A percentile compares a stretch with the other conserved stretches of the same genome.
Conservation (phyloP, 2,113 vertebrate genomes). For the Salvelinus alpinus region DNA sequence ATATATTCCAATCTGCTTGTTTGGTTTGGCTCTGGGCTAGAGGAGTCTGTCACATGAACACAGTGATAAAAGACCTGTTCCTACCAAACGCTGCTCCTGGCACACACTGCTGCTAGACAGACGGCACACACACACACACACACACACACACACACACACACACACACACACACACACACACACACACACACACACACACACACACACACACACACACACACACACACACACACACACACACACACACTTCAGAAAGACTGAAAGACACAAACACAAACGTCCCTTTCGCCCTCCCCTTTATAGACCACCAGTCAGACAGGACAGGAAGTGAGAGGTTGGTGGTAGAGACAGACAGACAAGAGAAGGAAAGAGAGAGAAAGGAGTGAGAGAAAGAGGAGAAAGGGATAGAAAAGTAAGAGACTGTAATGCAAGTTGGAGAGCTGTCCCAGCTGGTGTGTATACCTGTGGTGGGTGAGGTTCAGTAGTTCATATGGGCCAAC, state of each 20-base stretch:
- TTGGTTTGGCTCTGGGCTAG: conserved; percentile 64
- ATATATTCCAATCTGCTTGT: conserved; percentile 56
- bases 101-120: background rate
- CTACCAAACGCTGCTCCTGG: conserved; percentile 21
- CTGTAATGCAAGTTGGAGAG: background rate
- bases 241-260: background rate
- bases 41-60: conserved; percentile 42
- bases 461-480: background rate
- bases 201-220: conserved; percentile 8
- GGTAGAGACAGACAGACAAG: background rate
- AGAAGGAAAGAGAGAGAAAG: background rate
- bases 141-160: background rate
- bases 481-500: no score
- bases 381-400: background rate
- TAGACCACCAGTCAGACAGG: background rate
- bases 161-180: conserved; percentile 10
- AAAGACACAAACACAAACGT: background rate
- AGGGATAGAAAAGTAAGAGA: background rate
- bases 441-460: background rate
- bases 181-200: background rate
- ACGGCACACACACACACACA: background rate
- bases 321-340: conserved; percentile 23
- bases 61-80: conserved; percentile 47
- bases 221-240: conserved; percentile 1
- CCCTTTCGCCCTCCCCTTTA: no score